phyloP scores from a whole-genome alignment of 2,888 invertebrate genomes.

The Rhyacophila evoluta region DNA sequence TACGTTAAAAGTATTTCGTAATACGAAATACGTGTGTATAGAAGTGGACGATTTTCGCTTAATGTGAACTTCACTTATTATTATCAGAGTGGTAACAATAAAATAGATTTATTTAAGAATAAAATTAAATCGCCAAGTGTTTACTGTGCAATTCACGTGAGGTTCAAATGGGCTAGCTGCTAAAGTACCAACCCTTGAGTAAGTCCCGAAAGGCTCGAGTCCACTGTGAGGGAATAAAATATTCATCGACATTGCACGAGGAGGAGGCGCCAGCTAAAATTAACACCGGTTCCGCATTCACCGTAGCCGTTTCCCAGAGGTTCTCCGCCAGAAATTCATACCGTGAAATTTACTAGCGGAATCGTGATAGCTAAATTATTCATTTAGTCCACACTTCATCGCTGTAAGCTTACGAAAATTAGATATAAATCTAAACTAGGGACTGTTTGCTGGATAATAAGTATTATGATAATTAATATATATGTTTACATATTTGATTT shows the following conservation, averaged over 20 bases:
- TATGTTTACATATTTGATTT: too few species aligned
- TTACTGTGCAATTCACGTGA: neutral
- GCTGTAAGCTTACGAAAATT: neutral
- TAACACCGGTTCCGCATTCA: conserved; percentile 6
- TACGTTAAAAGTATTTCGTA: neutral
- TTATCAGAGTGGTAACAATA: neutral
- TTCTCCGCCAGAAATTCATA: neutral
- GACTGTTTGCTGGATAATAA: too few species aligned
- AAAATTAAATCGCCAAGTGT: neutral
- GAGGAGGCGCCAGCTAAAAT: neutral
- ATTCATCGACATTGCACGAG: neutral
- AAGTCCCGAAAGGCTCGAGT: conserved; percentile 1
- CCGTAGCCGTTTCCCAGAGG: neutral
- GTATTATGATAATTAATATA: too few species aligned
- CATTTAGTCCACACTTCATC: neutral
- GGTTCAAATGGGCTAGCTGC: neutral
- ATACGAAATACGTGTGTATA: neutral
- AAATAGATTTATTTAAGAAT: neutral
- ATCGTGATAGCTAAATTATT: neutral
- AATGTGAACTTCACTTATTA: neutral
- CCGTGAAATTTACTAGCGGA: neutral
- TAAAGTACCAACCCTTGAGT: neutral
- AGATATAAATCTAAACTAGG: neutral
- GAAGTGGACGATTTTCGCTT: too few species aligned
- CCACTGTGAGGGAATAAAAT: conserved; percentile 1